Evolutionary conservation across 2,888 invertebrate genomes (phyloP), one percentile per base, ranked within the genome.

Genomic region (Eudasyphora cyanicolor): DNA sequence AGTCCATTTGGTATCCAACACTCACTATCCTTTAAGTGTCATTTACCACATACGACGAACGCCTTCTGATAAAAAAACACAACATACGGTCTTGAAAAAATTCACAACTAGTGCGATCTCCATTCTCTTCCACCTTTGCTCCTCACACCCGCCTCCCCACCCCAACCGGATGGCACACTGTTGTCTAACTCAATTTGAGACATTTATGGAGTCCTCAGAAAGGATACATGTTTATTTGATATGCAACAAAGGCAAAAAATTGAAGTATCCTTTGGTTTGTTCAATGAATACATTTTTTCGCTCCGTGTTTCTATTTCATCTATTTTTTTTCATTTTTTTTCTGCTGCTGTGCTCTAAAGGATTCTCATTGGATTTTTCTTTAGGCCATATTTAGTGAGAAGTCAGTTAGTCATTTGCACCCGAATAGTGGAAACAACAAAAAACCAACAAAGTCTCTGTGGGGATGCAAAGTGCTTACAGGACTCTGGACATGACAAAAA

Each of bases 161-260:
- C 57, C 57, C 35, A 19, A 67, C 49, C 24, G 75, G 21, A 8
- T 38, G 32, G 14, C 17, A 60, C 19, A 67, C 87, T 79, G 76
- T 75, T 76, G 81, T 89, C 89, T 90, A 90, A 90, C 91, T 90
- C 90, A 91, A 90, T 91, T 91, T 89, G 91, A 89, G 90, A 90
- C 90, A 89, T 91, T 91, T 90, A 89, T 88, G 89, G 88, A 87
- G 88, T 89, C 88, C 88, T 88, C 87, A 85, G 89, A 88, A 89
- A 89, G 87, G 87, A 90, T 87, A 67, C 64, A 83, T 76, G 71
- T 79, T 71, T 76, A 64, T 71, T 77, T 77, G 54, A 71, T 78
- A 57, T 51, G 51, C 51, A 45, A 71, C 73, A 77, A 79, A 21
- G 24, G 38, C 21, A 45, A 45, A 69, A 69, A 69, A 24, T 27